Base-by-base conservation (phyloP, 2,797 vertebrate species). In the Myioborus miniatus region DNA sequence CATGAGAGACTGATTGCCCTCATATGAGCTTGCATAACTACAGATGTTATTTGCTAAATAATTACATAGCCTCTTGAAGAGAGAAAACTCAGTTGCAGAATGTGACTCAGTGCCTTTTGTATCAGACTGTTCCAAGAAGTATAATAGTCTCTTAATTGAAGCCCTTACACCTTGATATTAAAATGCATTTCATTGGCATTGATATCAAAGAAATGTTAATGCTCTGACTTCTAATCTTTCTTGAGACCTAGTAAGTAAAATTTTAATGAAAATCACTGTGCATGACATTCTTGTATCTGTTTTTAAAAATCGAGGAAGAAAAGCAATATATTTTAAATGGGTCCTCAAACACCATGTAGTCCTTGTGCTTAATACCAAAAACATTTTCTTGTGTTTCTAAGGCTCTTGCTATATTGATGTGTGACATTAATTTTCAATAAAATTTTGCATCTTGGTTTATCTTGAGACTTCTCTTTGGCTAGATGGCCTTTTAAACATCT, bases 341-440 rank as follows among this genome's bases (percentile, higher is more conserved):
- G 67, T 91, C 75, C 50, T 94, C 49, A 87, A 87, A 64, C 47
- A 71, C 44, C 78, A 60, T 85, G 36, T 78, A 80, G 95, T 90
- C 70, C 30, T 72, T 95, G 65, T 95, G 83, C 97, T 95, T 95
- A 93, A 81, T 72, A 47, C 81, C 59, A 84, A 91, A 90, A 94
- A 39, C 41, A 64, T 91, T 95, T 93, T 96, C 81, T 91, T 93
- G 91, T 97, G 92, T 92, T 96, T 90, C 84, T 90, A 89, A 97
- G 86, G 96, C 96, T 97, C 87, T 96, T 97, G 93, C 94, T 97
- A 90, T 97, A 81, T 95, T 96, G 86, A 97, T 96, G 97, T 98
- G 97, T 98, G 97, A 97, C 93, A 47, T 97, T 93, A 96, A 97
- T 97, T 97, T 97, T 96, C 97, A 98, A 98, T 98, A 98, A 98